These are phyloP conservation scores for Venturia canescens DNA, from an alignment of 1,140 invertebrate species.

Conservation along the genomic window DNA sequence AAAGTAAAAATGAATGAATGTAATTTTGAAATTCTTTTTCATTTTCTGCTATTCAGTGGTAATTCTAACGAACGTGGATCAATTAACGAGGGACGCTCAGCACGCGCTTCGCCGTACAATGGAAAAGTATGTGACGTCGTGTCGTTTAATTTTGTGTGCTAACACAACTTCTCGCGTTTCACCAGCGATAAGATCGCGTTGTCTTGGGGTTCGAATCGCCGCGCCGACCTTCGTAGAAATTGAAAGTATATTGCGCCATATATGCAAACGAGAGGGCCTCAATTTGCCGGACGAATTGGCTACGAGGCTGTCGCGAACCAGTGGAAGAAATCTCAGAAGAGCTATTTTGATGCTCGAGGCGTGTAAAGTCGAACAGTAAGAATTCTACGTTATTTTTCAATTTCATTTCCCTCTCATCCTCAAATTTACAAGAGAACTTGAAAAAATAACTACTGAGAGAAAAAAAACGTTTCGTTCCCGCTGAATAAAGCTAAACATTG, in stretches of 20 bases:
- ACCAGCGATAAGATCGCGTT: constrained; percentile 96
- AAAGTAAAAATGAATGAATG: no score
- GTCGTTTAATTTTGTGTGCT: constrained; percentile 95
- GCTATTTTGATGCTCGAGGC: constrained; percentile 97
- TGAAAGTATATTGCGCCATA: constrained; percentile 79
- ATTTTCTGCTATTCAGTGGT: constrained; percentile 84
- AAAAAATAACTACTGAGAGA: no score
- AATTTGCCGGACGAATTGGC: constrained; percentile 88
- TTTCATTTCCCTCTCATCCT: constrained; percentile 12
- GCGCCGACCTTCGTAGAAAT: constrained; percentile 92
- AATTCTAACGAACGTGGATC: constrained; percentile 96
- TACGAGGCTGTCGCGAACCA: constrained; percentile 86
- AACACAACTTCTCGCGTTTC: constrained; percentile 97
- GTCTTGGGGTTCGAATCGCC: constrained; percentile 92
- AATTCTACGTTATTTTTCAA: constrained; percentile 44
- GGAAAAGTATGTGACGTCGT: constrained; percentile 99
- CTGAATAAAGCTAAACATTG: no score
- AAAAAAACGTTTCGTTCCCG: no score
- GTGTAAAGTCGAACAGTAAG: constrained; percentile 91
- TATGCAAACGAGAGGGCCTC: constrained; percentile 93
- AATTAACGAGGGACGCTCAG: constrained; percentile 98
- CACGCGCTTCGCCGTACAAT: constrained; percentile 98
- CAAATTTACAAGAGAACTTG: background rate
- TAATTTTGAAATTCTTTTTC: no score
- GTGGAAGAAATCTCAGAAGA: constrained; percentile 93